Base-by-base conservation (phyloP, 1,140 invertebrate genomes). In the Drosophila mayri region DNA sequence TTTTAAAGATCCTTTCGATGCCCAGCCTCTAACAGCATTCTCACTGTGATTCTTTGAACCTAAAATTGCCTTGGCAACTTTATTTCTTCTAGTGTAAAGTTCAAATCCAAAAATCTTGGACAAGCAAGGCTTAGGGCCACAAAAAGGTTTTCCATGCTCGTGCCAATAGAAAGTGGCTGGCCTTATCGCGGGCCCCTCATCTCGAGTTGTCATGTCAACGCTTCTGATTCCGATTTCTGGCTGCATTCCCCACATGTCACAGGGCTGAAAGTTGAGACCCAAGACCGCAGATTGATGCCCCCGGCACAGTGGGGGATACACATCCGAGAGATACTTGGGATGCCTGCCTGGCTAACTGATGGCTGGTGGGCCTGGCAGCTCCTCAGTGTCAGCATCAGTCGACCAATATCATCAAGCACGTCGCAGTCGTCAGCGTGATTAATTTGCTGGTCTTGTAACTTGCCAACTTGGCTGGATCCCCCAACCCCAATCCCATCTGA, bases 191-290 rank as follows among this genome's bases (percentile, higher is more conserved):
- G 57, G 3, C 44, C 67, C 72, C 54, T 58, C 66, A 90, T 90
- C 85, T 90, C 81, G 84, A 90, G 85, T 90, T 90, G 86, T 90
- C 85, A 90, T 90, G 85, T 90, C 85, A 90, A 90, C 85, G 85
- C 85, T 90, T 90, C 85, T 90, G 85, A 90, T 90, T 90, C 86
- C 80, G 68, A 80, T 79, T 83, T 67, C 73, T 76, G 72, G 75
- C 68, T 76, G 57, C 85, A 90, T 90, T 90, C 85, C 85, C 84
- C 76, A 68, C 80, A 79, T 83, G 81, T 79, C 81, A 83, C 70
- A 44, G 43, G 52, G 41, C 37, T 41, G 25, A 73, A 61, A 78
- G 66, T 54, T n/a, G 47, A 50, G 58, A 50, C 73, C 35, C 38
- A 35, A 55, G 35, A 41, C 74, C 76, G 65, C 76, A 78, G 76